These are phyloP conservation scores for Suricata suricatta DNA, from an alignment of 2,113 vertebrate species.

Conservation along the genomic window DNA sequence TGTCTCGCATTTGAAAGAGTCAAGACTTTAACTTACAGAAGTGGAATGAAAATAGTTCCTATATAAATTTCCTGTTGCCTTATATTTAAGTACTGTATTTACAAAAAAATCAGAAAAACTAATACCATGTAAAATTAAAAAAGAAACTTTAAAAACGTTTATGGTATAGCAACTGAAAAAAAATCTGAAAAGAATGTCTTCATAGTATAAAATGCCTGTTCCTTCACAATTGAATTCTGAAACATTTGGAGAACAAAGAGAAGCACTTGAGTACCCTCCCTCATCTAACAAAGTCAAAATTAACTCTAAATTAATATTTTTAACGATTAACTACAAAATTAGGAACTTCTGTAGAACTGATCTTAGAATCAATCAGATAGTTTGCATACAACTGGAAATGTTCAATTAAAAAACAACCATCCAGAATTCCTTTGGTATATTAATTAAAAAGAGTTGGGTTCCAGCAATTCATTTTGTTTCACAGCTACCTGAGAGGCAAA, in stretches of 20 bases:
- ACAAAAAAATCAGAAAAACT: constrained; percentile 79
- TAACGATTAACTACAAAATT: constrained; percentile 82
- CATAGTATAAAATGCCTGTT: constrained; percentile 82
- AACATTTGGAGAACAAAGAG: constrained; percentile 71
- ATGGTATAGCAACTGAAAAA: constrained; percentile 81
- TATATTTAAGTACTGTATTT: constrained; percentile 75
- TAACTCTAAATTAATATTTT: constrained; percentile 80
- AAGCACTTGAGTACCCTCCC: constrained; percentile 68
- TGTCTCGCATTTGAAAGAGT: constrained; percentile 67
- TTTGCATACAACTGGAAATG: constrained; percentile 81
- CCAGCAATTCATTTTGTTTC: constrained; percentile 85
- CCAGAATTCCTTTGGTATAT: constrained; percentile 70
- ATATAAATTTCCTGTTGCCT: constrained; percentile 78
- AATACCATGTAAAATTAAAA: constrained; percentile 78
- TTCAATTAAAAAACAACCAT: constrained; percentile 82
- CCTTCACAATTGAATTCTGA: constrained; percentile 84
- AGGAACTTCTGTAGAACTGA: constrained; percentile 78
- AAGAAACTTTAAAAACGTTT: constrained; percentile 73
- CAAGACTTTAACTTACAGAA: constrained; percentile 73
- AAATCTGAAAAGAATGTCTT: constrained; percentile 80
- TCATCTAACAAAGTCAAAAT: constrained; percentile 82
- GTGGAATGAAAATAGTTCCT: constrained; percentile 81
- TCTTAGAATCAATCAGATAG: constrained; percentile 80
- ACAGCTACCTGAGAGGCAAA: constrained; percentile 82
- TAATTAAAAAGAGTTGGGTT: constrained; percentile 81